Evolutionary conservation across 2,888 invertebrate genomes (phyloP).

Genomic region (Tholera decimalis): DNA sequence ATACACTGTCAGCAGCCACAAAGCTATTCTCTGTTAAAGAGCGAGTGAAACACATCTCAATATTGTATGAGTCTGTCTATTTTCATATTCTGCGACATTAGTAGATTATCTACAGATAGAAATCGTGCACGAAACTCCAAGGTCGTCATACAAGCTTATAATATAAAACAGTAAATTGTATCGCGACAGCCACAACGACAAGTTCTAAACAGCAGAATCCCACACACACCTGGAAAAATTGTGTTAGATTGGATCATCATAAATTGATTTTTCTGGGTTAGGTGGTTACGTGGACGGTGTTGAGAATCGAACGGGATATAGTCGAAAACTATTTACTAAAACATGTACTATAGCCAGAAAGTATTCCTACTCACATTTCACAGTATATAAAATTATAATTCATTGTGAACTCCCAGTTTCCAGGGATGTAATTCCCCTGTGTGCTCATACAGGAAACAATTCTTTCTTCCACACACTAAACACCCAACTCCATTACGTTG

Average conservation of each 20-base stretch:
- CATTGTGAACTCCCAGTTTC: slow-evolving; percentile 14
- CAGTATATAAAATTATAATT: slow-evolving; percentile 15
- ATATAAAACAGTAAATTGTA: slow-evolving; percentile 44
- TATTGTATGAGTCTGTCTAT: slow-evolving; percentile 52
- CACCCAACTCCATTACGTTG: slow-evolving; percentile 30
- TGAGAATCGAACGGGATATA: slow-evolving; percentile 18
- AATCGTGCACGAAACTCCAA: slow-evolving; percentile 46
- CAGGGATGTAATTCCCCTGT: slow-evolving; percentile 19
- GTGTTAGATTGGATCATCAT: slow-evolving; percentile 47
- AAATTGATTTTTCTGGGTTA: slow-evolving; percentile 48
- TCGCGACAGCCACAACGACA: slow-evolving; percentile 34
- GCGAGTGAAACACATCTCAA: slow-evolving; percentile 42
- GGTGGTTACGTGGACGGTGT: slow-evolving; percentile 16
- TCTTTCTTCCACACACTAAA: slow-evolving; percentile 23
- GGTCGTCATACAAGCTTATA: slow-evolving; percentile 49
- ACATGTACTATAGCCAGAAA: slow-evolving; percentile 18
- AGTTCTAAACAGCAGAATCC: slow-evolving; percentile 51
- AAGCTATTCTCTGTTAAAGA: slow-evolving; percentile 30
- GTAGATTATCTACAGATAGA: slow-evolving; percentile 48
- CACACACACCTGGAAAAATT: slow-evolving; percentile 55
- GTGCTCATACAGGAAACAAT: slow-evolving; percentile 20
- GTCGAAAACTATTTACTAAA: slow-evolving; percentile 13
- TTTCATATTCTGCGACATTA: slow-evolving; percentile 60
- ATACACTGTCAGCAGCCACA: slow-evolving; percentile 32
- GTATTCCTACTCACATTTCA: slow-evolving; percentile 31